phyloP scores from a whole-genome alignment of 2,113 vertebrate genomes.

The Myiagra hebetior region DNA sequence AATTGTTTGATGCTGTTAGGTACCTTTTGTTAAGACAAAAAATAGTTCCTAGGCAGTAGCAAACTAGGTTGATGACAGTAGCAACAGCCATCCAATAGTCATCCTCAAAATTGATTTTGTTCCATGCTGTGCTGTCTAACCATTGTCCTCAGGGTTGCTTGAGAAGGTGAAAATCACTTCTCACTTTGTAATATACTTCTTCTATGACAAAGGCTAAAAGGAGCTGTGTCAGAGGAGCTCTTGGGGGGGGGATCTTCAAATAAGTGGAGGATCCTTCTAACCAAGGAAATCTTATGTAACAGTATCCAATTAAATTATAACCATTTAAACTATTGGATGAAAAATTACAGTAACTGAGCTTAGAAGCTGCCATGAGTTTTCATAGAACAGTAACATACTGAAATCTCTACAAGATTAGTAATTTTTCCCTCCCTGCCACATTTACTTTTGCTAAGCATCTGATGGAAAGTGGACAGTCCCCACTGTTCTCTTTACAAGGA shows the following conservation, averaged over 20 bases:
- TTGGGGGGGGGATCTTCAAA: neutral
- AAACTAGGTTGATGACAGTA: neutral
- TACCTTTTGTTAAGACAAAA: neutral
- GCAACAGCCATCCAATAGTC: neutral
- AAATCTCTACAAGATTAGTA: neutral
- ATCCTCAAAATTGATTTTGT: neutral
- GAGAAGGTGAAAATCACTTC: conserved; percentile 18
- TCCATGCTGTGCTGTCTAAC: neutral
- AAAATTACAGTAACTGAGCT: neutral
- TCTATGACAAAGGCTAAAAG: neutral
- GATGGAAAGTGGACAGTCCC: neutral
- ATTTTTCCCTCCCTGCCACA: neutral
- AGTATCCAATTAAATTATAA: neutral
- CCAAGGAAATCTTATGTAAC: neutral
- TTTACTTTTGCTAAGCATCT: neutral
- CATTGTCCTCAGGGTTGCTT: neutral
- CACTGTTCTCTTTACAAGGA: rapidly evolving
- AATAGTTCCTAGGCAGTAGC: conserved; percentile 28
- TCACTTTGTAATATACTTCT: neutral
- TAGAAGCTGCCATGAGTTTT: neutral
- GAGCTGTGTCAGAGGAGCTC: neutral
- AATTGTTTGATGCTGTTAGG: neutral
- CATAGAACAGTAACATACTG: neutral
- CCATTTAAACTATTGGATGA: neutral
- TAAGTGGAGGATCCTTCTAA: neutral